A percentile compares a stretch with the other conserved stretches of the same genome.
phyloP scores from a whole-genome alignment of 2,888 invertebrate genomes.

The Gibbula magus region DNA sequence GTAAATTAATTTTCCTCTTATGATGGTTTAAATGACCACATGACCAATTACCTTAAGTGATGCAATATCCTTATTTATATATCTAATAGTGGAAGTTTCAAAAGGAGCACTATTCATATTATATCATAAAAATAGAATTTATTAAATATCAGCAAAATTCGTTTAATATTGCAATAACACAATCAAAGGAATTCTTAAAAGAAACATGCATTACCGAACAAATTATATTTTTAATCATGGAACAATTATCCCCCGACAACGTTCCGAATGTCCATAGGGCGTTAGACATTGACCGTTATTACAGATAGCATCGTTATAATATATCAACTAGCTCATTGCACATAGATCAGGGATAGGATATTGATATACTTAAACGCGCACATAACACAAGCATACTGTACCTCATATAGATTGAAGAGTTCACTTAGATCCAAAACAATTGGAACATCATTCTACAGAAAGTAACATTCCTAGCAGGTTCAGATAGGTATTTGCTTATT shows the following conservation, averaged over 20 bases:
- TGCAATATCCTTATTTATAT: too few relatives aligned
- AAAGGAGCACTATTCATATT: neutral
- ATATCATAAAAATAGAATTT: slow-evolving; percentile 12
- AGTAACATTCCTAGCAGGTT: slow-evolving; percentile 8
- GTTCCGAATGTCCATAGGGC: too few relatives aligned
- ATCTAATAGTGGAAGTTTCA: neutral
- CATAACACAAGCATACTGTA: slow-evolving; percentile 1
- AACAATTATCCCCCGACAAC: too few relatives aligned
- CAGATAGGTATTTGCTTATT: neutral
- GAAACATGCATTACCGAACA: too few relatives aligned
- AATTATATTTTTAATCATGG: too few relatives aligned
- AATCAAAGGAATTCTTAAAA: neutral
- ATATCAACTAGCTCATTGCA: too few relatives aligned
- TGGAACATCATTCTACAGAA: neutral
- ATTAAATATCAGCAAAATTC: slow-evolving; percentile 15
- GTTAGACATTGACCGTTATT: too few relatives aligned
- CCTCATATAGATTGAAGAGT: neutral
- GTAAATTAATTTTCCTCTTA: too few relatives aligned
- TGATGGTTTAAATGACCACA: too few relatives aligned
- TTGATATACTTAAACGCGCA: neutral
- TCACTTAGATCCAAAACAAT: neutral
- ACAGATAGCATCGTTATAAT: too few relatives aligned
- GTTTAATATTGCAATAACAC: slow-evolving; percentile 11
- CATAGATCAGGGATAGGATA: neutral
- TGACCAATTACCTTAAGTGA: too few relatives aligned